Evolutionary conservation across 1,140 invertebrate genomes (phyloP), one percentile per base, ranked within the genome.

Genomic region (Zaprionus vittiger): DNA sequence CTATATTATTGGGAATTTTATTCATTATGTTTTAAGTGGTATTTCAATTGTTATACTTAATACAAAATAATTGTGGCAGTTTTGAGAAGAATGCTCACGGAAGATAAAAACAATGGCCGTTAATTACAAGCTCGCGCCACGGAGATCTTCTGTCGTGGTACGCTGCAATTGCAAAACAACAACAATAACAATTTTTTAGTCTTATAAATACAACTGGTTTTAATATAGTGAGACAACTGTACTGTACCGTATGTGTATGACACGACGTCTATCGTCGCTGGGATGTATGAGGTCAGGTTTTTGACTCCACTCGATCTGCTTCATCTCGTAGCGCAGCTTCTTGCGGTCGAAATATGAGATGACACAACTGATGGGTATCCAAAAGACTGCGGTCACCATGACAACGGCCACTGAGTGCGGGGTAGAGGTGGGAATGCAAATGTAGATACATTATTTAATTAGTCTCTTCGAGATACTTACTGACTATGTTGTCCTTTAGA

Each of bases 301-400:
- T 44, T 94, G 93, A 79, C 94, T 94, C 94, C 95, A 95, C 67
- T 94, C 94, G 44, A 93, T 81, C 75, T 93, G 93, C 87, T 94
- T 95, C 83, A 95, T 94, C 78, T 95, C 94, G 67, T 93, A 93
- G 2, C 94, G 92, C 75, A 94, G 93, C 26, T 95, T 94, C 67
- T 95, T 95, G 12, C 96, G 94, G 92, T 97, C 97, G 26, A 97
- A 95, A 83, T 97, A 97, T 86, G 95, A 96, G 44, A 97, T 96
- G 14, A 97, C 94, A 86, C 96, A 97, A 91, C 96, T 97, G 1
- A 96, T 95, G 0, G 98, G 98, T 83, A 99, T 96, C 98, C 98
- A 99, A 57, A 99, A 94, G n/a, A 98, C 93, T 17, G 97, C 95
- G 11, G 97, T 98, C 41, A 97, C 95, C 11, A 99, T 94, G 56